Evolutionary conservation across 2,888 invertebrate species (phyloP).

Genomic region (Chesias legatella): DNA sequence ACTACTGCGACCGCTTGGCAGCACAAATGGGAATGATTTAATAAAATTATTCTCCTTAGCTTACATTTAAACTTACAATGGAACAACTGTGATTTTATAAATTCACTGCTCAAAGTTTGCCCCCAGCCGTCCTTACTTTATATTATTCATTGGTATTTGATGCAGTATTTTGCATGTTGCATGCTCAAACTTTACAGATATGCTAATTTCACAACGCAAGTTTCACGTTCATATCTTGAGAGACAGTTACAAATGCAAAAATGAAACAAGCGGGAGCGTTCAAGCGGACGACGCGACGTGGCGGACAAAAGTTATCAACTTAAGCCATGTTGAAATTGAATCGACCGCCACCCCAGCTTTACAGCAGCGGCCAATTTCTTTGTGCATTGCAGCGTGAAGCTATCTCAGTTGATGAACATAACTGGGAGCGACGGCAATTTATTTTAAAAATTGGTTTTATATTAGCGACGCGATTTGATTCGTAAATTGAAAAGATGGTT

Average conservation of each 20-base stretch:
- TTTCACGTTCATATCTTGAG: slow-evolving; percentile 20
- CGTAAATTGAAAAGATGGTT: no score
- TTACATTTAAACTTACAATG: no score
- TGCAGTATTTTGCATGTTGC: slow-evolving; percentile 12
- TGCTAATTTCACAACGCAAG: slow-evolving; percentile 26
- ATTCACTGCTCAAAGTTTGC: no score
- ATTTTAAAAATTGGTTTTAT: slow-evolving; percentile 20
- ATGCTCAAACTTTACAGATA: slow-evolving; percentile 19
- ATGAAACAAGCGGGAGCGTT: slow-evolving; percentile 17
- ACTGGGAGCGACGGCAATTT: slow-evolving; percentile 13
- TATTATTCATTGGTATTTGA: no score
- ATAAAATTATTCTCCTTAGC: no score
- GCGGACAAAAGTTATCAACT: slow-evolving; percentile 22
- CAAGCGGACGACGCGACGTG: slow-evolving; percentile 20
- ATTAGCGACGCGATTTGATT: no score
- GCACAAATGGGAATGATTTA: no score
- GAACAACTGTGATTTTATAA: no score
- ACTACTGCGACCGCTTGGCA: no score
- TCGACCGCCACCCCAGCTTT: slow-evolving; percentile 19
- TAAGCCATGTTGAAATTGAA: slow-evolving; percentile 25
- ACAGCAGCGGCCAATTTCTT: slow-evolving; percentile 27
- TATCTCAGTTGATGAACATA: slow-evolving; percentile 23
- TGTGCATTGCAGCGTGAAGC: slow-evolving; percentile 25
- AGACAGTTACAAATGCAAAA: slow-evolving; percentile 21
- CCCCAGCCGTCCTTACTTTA: no score